Evolutionary conservation across 1,140 invertebrate genomes (phyloP), one percentile per base, ranked within the genome.

Genomic region (Meloidogyne floridensis): DNA sequence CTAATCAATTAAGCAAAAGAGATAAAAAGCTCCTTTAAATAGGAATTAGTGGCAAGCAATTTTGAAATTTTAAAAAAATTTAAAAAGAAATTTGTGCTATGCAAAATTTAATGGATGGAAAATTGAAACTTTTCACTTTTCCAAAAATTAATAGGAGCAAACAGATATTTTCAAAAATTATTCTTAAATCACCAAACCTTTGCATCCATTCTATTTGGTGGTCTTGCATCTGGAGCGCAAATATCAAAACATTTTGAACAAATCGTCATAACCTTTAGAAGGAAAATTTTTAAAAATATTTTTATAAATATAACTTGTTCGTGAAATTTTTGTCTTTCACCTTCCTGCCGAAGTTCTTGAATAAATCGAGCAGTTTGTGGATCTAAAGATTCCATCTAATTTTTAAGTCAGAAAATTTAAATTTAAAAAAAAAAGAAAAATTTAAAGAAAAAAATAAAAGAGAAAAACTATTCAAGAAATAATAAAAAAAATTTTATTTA

Each of bases 241-340:
- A 89, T 76, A 56, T 89, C 88, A 82, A 87, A 89, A 81, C 88
- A 89, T 51, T 88, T 85, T n/a, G 70, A 75, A 11, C 86, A 86
- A 72, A 88, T 53, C 56, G 18, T 81, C 70, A 65, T 65, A 65
- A 65, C 59, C 59, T 65, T 59, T 15, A 59, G 32, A 32, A 65
- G n/a, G n/a, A 65, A 7, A n/a, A 9, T 32, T n/a, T 8, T 15
- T 76, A 20, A 59, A 9, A n/a, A 9, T 6, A 75, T 3, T 77
- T 6, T 10, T 15, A 54, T 13, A 32, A 11, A 11, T 20, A 76
- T 13, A 13, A 82, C 82, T 69, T 84, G 83, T 59, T 84, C 83
- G 10, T 79, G 74, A 47, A 84, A 83, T 53, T 83, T 83, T 20
- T 77, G 54, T 8, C 72, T 75, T 73, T 84, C 83, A 5, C 42